These are phyloP conservation scores for Aselliscus stoliczkanus DNA, from an alignment of 2,797 vertebrate species.

Conservation along the genomic window DNA sequence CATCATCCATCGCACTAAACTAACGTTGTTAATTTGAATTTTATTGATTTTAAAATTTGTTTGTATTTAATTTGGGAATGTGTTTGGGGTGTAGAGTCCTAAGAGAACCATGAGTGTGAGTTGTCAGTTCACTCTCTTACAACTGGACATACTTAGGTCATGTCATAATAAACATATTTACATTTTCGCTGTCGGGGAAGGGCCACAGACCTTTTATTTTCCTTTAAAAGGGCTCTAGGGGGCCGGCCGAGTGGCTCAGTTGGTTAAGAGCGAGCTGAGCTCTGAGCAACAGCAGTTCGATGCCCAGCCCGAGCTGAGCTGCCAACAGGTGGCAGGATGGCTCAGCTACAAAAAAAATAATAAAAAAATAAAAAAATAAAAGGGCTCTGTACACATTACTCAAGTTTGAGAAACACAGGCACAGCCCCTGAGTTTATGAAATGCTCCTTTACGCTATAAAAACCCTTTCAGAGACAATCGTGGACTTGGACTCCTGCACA, in stretches of 20 bases:
- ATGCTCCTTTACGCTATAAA: not conserved
- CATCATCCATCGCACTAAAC: not conserved
- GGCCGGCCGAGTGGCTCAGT: no score
- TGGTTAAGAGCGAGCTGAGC: no score
- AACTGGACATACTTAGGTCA: not conserved
- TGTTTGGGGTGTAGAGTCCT: not conserved
- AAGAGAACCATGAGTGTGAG: not conserved
- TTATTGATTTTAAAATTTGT: conserved; percentile 30
- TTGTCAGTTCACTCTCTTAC: not conserved
- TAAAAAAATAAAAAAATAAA: not conserved
- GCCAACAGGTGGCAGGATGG: no score
- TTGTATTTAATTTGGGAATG: conserved; percentile 44
- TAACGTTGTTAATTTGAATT: conserved; percentile 25
- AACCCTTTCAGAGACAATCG: not conserved
- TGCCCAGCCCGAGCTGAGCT: no score
- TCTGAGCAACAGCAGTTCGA: no score
- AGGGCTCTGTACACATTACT: not conserved
- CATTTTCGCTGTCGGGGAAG: accelerated
- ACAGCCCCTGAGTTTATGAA: accelerated
- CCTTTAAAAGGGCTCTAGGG: not conserved
- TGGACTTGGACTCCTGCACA: accelerated
- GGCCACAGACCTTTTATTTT: not conserved
- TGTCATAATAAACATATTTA: not conserved
- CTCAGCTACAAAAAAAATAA: no score
- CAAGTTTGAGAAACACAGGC: not conserved